phyloP scores from a whole-genome alignment of 2,797 vertebrate species.

The Emydoidea blandingii region DNA sequence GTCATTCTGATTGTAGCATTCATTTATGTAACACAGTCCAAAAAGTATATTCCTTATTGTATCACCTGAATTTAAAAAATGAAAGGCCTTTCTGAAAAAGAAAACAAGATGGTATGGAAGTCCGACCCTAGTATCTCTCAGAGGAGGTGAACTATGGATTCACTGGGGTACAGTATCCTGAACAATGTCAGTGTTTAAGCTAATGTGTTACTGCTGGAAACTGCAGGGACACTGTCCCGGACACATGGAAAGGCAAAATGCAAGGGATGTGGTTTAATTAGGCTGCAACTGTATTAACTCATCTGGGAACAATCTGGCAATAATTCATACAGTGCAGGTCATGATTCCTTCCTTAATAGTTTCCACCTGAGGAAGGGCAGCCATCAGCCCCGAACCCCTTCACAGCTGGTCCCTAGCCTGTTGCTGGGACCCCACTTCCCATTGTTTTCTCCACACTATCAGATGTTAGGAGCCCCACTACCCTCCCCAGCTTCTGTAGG shows the following conservation, averaged over 20 bases:
- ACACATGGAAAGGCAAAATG: neutral
- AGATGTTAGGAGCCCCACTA: neutral
- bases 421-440: neutral
- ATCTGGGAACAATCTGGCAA: neutral
- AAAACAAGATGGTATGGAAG: neutral
- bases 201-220: neutral
- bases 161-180: neutral
- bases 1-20: neutral
- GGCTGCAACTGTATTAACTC: neutral
- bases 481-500: neutral
- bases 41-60: neutral
- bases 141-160: neutral
- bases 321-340: neutral
- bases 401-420: neutral
- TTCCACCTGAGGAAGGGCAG: neutral
- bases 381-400: neutral
- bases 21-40: neutral
- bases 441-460: neutral
- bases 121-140: neutral
- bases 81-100: neutral
- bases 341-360: neutral
- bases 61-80: neutral
- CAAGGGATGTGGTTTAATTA: neutral
- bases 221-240: neutral
- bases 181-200: neutral